Percentiles rank a stretch among this genome's conserved stretches.
Evolutionary conservation across 2,113 vertebrate species (phyloP).

Genomic region (Gadus macrocephalus): DNA sequence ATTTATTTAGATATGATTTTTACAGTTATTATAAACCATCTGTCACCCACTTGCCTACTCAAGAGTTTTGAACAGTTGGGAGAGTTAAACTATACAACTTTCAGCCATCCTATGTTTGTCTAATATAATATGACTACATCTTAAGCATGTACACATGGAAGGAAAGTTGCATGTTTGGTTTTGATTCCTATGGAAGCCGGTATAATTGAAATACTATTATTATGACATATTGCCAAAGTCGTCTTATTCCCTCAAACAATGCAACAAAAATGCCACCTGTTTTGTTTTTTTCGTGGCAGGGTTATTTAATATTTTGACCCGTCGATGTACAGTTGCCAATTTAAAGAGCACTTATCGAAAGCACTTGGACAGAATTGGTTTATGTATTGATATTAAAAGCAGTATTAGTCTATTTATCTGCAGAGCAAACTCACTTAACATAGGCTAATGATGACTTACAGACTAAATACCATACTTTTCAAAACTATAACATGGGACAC

Average conservation of each 20-base stretch:
- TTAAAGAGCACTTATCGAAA: slow-evolving; percentile 41
- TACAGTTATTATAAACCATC: neutral
- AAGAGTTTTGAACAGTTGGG: neutral
- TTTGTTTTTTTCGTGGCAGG: no score
- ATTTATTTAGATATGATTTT: neutral
- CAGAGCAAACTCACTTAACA: neutral
- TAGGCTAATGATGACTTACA: neutral
- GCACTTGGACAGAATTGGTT: neutral
- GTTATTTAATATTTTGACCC: no score
- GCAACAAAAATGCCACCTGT: no score
- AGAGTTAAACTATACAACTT: slow-evolving; percentile 16
- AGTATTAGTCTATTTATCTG: slow-evolving; percentile 19
- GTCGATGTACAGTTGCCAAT: slow-evolving; percentile 46
- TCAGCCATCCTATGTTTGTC: slow-evolving; percentile 27
- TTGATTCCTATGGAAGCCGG: slow-evolving; percentile 34
- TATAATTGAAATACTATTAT: slow-evolving; percentile 2
- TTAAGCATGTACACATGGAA: slow-evolving; percentile 21
- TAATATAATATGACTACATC: slow-evolving; percentile 32
- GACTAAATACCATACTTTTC: slow-evolving; percentile 5
- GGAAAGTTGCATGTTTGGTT: slow-evolving; percentile 50
- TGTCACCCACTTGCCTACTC: neutral
- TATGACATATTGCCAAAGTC: neutral
- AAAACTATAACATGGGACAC: slow-evolving; percentile 1
- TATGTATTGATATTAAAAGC: slow-evolving; percentile 26
- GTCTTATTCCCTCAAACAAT: neutral